Conservation (phyloP, 1,140 invertebrate species). For the Neuroterus valhalla region DNA sequence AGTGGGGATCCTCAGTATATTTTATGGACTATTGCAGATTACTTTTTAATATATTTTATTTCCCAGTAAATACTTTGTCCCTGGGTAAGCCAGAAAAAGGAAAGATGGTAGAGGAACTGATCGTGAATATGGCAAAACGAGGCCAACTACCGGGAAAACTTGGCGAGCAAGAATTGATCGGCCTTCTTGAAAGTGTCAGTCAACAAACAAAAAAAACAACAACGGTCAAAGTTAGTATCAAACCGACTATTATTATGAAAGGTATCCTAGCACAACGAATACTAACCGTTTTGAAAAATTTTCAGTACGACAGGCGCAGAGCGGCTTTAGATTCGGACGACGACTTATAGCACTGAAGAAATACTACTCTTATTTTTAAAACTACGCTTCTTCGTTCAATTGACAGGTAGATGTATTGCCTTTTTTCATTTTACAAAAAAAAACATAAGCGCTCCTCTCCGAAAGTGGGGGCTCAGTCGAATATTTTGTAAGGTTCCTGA, state of each 20-base stretch:
- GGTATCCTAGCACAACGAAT: not conserved
- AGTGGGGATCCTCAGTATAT: no score
- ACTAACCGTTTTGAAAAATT: constrained; percentile 44
- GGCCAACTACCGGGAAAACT: constrained; percentile 89
- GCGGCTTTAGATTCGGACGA: constrained; percentile 90
- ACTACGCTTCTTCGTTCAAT: constrained; percentile 13
- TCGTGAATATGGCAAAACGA: constrained; percentile 92
- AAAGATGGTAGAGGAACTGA: constrained; percentile 93
- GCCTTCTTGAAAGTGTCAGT: constrained; percentile 89
- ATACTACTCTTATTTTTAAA: not conserved
- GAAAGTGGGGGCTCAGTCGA: not conserved
- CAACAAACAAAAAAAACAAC: constrained; percentile 86
- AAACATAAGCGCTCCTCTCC: not conserved
- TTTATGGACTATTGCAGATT: not conserved
- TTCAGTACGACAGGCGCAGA: constrained; percentile 87
- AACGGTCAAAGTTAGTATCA: constrained; percentile 82
- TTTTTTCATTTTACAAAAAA: constrained; percentile 1
- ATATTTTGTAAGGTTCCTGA: not conserved
- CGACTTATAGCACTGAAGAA: constrained; percentile 65
- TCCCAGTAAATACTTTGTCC: constrained; percentile 92
- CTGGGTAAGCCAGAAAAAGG: constrained; percentile 97
- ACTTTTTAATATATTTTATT: constrained; percentile 41
- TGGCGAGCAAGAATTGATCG: constrained; percentile 89
- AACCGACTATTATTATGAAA: no score
- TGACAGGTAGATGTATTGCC: constrained; percentile 1